Evolutionary conservation across 30 jellyfish, hydroid and myxozoan species (phyloP), one percentile per base, ranked within the genome.

Genomic region (Nemopilema nomurai): DNA sequence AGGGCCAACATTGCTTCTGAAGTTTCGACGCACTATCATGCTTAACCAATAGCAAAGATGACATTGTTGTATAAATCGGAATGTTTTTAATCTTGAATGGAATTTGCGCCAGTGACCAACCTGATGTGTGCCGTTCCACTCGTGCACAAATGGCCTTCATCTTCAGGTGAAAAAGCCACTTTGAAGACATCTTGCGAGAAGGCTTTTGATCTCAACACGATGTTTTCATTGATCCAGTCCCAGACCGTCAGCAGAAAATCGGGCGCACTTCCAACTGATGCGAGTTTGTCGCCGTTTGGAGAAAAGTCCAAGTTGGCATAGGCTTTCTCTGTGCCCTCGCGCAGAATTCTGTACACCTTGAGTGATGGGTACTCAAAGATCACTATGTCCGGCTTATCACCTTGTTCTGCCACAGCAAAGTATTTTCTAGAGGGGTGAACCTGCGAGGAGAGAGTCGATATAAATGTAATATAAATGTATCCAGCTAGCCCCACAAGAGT

Each of bases 51-150:
- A 28, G 7, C 25, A 63, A 16, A 0, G 21, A n/a, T 17, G 23
- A 63, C 13, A 63, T n/a, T n/a, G n/a, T n/a, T n/a, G n/a, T n/a
- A n/a, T n/a, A n/a, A n/a, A n/a, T n/a, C n/a, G n/a, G n/a, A n/a
- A n/a, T n/a, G n/a, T 18, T 16, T n/a, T n/a, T n/a, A n/a, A n/a
- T n/a, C n/a, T n/a, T n/a, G n/a, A 6, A 17, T 4, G 1, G 0
- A n/a, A 0, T 63, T 49, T 8, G 30, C 24, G 1, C 19, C 19
- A 69, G n/a, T n/a, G 13, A 49, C 90, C 0, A 8, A 92, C 98
- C 91, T 92, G 82, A 92, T 92, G 67, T 92, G 98, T 9, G 96
- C 98, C 27, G 97, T 89, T n/a, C 98, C 98, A 92, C 98, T 92
- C 29, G 95, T 32, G 76, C 98, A 92, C 92, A 92, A 76, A 73